A percentile compares a stretch with the other conserved stretches of the same genome.
Conservation (phyloP, 2,888 invertebrate genomes). For the Reticulitermes lucifugus region DNA sequence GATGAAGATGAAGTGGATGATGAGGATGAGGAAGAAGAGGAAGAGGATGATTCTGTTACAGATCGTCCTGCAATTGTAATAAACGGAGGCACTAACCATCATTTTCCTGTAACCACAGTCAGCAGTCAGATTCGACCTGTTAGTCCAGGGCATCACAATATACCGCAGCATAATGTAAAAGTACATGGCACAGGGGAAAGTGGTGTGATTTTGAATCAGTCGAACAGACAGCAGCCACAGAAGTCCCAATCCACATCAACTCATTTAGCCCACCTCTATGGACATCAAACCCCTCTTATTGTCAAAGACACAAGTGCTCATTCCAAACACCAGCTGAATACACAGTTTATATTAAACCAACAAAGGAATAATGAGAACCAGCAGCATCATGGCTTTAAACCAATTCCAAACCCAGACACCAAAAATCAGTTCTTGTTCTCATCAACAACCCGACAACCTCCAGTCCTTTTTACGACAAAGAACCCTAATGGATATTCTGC, state of each 20-base stretch:
- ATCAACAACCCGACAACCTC: constrained; percentile 43
- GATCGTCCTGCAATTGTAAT: constrained; percentile 7
- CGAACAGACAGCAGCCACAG: background rate
- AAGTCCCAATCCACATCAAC: constrained; percentile 11
- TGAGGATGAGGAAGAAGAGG: constrained; percentile 24
- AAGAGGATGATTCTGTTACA: constrained; percentile 7
- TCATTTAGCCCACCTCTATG: constrained; percentile 13
- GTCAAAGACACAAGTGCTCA: constrained; percentile 29
- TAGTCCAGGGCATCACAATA: background rate
- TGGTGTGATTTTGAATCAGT: constrained; percentile 17
- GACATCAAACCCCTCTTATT: background rate
- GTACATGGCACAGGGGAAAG: constrained; percentile 34
- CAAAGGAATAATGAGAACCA: constrained; percentile 41
- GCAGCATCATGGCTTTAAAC: constrained; percentile 43
- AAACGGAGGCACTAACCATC: background rate
- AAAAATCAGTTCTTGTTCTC: constrained; percentile 41
- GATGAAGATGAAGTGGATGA: constrained; percentile 28
- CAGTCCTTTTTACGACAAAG: constrained; percentile 36
- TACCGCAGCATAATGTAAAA: constrained; percentile 26
- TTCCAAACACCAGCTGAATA: constrained; percentile 40
- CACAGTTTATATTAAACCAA: constrained; percentile 43
- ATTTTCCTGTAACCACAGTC: constrained; percentile 44
- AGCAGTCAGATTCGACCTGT: constrained; percentile 20
- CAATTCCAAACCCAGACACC: background rate
- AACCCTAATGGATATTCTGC: constrained; percentile 39